These are phyloP conservation scores for Cassiopea andromeda DNA, from an alignment of 30 jellyfish, hydroid and myxozoan genomes.

Conservation along the genomic window DNA sequence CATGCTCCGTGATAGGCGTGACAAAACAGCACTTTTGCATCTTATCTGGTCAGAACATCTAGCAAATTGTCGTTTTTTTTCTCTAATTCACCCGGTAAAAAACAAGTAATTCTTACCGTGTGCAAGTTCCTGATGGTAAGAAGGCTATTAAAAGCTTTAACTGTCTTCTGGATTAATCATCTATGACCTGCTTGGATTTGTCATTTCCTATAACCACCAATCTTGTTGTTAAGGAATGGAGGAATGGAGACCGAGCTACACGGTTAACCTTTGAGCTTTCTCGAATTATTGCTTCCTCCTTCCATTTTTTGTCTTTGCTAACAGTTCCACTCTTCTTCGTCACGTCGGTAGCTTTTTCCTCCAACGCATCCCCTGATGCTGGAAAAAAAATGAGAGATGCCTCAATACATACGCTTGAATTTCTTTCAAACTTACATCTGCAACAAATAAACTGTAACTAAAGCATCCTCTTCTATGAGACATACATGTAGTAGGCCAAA, in stretches of 20 bases:
- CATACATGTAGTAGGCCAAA: no score
- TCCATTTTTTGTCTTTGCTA: neutral
- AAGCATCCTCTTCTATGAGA: no score
- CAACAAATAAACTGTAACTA: no score
- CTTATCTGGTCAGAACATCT: no score
- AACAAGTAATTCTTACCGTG: neutral
- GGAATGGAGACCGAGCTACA: slow-evolving; percentile 5
- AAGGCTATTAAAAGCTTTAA: neutral
- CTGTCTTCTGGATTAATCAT: neutral
- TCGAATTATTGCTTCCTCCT: neutral
- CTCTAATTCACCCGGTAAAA: neutral
- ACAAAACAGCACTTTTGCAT: no score
- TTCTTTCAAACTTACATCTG: no score
- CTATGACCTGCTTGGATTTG: neutral
- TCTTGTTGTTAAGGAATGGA: slow-evolving; percentile 13
- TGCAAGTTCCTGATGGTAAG: neutral
- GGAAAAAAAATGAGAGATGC: neutral
- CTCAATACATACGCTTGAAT: no score
- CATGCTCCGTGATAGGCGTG: no score
- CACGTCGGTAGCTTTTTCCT: neutral
- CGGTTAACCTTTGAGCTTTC: neutral
- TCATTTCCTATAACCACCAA: slow-evolving; percentile 2
- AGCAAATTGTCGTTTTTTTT: no score
- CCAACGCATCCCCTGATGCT: neutral
- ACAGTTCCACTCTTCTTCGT: neutral